These are phyloP conservation scores for Barnardius zonarius DNA, from an alignment of 2,113 vertebrate genomes.

Conservation along the genomic window DNA sequence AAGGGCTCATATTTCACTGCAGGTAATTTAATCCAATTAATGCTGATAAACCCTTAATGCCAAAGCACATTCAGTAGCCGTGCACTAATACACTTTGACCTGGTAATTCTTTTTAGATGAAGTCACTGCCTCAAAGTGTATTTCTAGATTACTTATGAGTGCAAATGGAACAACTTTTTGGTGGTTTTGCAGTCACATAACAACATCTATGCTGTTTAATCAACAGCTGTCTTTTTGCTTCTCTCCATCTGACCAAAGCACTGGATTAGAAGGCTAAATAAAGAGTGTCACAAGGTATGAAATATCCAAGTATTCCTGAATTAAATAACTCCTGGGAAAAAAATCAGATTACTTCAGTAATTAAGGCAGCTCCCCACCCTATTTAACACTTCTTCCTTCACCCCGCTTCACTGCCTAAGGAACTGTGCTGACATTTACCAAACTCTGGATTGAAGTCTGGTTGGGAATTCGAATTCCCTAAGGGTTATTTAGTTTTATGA, in stretches of 20 bases:
- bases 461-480: constrained; percentile 27
- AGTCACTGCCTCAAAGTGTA: constrained; percentile 24
- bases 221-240: constrained; percentile 32
- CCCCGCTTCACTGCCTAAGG: not conserved
- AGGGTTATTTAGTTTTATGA: constrained; percentile 27
- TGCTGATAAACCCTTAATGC: constrained; percentile 29
- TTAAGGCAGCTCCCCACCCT: constrained; percentile 2
- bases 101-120: constrained; percentile 26
- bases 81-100: constrained; percentile 7
- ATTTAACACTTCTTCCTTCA: constrained; percentile 11
- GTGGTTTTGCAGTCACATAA: constrained; percentile 1
- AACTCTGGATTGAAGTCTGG: not conserved
- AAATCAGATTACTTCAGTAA: not conserved
- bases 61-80: not conserved
- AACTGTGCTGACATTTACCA: constrained; percentile 32
- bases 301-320: not conserved
- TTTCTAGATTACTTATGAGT: constrained; percentile 28
- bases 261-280: constrained; percentile 18
- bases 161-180: constrained; percentile 7
- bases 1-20: constrained; percentile 1
- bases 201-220: constrained; percentile 1
- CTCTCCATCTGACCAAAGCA: not conserved
- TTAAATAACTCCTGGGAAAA: not conserved
- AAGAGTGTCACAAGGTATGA: not conserved
- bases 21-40: constrained; percentile 49